These are phyloP conservation scores for Upupa epops DNA, from an alignment of 2,113 vertebrate genomes.

Conservation along the genomic window DNA sequence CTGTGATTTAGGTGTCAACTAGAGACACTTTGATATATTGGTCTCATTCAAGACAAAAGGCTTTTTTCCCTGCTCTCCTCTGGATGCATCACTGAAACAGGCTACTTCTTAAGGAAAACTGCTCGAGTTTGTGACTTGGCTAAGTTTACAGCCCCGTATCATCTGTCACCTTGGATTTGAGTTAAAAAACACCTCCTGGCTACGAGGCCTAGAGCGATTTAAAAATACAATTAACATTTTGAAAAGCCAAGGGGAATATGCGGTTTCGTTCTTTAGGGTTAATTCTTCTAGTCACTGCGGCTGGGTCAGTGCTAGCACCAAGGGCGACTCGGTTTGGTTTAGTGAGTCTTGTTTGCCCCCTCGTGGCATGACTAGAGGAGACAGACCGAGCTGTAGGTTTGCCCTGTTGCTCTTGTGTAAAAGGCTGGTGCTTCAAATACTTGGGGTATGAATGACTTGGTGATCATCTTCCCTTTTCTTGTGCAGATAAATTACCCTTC, in stretches of 20 bases:
- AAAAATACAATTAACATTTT: neutral
- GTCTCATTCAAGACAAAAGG: neutral
- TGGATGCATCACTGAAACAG: neutral
- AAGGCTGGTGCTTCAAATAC: neutral
- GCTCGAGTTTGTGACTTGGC: accelerated
- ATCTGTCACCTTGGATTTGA: accelerated
- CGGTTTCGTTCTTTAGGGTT: accelerated
- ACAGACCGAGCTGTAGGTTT: neutral
- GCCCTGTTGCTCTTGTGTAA: accelerated
- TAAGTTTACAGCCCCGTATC: accelerated
- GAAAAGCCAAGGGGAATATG: accelerated
- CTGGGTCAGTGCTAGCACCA: neutral
- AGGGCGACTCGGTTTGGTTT: neutral
- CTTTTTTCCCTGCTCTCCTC: neutral
- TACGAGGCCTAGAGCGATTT: accelerated
- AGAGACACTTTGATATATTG: neutral
- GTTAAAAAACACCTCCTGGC: accelerated
- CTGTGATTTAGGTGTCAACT: neutral
- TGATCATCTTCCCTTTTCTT: too few relatives aligned
- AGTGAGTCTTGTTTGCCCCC: slow-evolving; percentile 54
- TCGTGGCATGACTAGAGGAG: neutral
- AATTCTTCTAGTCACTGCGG: neutral
- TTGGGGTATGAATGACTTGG: accelerated
- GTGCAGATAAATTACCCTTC: accelerated
- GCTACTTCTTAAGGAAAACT: neutral